phyloP scores from a whole-genome alignment of 2,113 vertebrate species.

The Scytalopus superciliaris region DNA sequence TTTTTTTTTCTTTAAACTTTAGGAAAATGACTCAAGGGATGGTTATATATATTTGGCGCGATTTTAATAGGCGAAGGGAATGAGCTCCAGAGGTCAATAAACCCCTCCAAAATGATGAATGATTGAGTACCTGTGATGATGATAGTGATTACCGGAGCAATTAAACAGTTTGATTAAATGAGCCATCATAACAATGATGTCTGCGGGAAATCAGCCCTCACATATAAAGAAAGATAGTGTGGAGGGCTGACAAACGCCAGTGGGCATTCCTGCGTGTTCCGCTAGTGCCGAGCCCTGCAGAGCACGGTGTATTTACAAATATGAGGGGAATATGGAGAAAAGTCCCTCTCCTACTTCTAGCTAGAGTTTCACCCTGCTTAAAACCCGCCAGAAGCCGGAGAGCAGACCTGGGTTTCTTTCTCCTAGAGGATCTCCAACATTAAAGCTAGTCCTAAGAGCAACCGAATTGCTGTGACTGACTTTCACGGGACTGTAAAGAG shows the following conservation, averaged over 20 bases:
- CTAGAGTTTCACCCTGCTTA: constrained; percentile 58
- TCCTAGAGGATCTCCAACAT: constrained; percentile 74
- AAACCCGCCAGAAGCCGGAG: constrained; percentile 53
- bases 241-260: constrained; percentile 85
- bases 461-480: constrained; percentile 65
- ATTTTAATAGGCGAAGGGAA: constrained; percentile 77
- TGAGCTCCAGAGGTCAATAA: constrained; percentile 88
- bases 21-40: constrained; percentile 44
- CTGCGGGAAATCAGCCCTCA: constrained; percentile 87
- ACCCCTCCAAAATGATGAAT: constrained; percentile 84
- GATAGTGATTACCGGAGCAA: constrained; percentile 84
- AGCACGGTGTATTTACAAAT: constrained; percentile 71
- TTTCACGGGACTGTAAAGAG: constrained; percentile 69
- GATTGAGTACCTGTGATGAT: constrained; percentile 85
- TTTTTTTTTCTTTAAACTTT: constrained; percentile 22
- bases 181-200: constrained; percentile 92
- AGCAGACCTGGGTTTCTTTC: neutral
- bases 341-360: constrained; percentile 68
- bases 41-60: constrained; percentile 71
- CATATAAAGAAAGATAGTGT: constrained; percentile 82
- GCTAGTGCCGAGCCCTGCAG: constrained; percentile 69
- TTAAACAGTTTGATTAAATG: constrained; percentile 92
- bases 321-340: constrained; percentile 62
- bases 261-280: constrained; percentile 80
- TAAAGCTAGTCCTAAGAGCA: constrained; percentile 66